Evolutionary conservation across 2,113 vertebrate species (phyloP).

Genomic region (Lampris megalopsis): DNA sequence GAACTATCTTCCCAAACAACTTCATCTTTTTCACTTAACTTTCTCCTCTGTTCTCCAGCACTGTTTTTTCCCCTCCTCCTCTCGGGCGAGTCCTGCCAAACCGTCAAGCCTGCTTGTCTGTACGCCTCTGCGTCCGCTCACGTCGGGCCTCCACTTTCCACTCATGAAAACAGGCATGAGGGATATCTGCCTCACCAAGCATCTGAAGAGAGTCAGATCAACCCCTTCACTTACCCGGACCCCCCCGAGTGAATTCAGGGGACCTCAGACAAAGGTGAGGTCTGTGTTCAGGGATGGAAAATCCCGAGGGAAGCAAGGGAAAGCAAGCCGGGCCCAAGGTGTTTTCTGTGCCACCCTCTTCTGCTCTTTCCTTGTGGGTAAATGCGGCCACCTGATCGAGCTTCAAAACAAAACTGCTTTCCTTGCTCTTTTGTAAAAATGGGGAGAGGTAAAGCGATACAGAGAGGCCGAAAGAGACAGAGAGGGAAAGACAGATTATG

Average conservation of each 20-base stretch:
- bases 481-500: not conserved
- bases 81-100: conserved; percentile 21
- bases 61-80: conserved; percentile 15
- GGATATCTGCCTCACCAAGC: conserved; percentile 47
- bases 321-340: conserved; percentile 40
- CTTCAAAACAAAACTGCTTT: not conserved
- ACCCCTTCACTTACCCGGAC: conserved; percentile 41
- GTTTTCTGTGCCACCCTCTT: conserved; percentile 52
- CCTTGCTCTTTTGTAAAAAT: not conserved
- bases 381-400: conserved; percentile 31
- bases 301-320: conserved; percentile 53
- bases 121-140: conserved; percentile 1
- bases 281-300: conserved; percentile 57
- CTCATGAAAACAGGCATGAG: conserved; percentile 40
- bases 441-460: conserved; percentile 11
- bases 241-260: conserved; percentile 35
- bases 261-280: conserved; percentile 47
- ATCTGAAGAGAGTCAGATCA: conserved; percentile 39
- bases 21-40: not conserved
- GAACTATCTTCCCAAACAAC: not conserved
- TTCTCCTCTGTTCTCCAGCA: conserved; percentile 38
- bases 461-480: conserved; percentile 21
- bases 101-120: conserved; percentile 29
- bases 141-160: conserved; percentile 22
- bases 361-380: conserved; percentile 38